Evolutionary conservation across 2,888 invertebrate species (phyloP), one percentile per base, ranked within the genome.

Genomic region (Stegophylla sp.): DNA sequence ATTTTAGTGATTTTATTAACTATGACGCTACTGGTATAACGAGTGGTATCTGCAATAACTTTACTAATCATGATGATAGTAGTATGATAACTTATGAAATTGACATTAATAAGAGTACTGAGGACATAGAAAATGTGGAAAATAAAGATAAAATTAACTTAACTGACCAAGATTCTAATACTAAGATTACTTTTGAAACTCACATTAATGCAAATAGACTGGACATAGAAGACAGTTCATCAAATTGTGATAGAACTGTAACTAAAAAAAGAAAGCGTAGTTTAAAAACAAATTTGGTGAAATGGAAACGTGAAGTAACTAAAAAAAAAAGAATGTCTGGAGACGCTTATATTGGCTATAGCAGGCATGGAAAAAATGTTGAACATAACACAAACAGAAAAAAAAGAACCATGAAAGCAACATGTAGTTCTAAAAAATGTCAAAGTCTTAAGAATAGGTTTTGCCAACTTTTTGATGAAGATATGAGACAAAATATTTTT

Each of bases 381-480:
- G 17, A 63, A n/a, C 34, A 63, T 63, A 15, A 28, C 7, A 34
- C 15, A 63, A 63, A 17, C 1, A 63, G 61, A 63, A 63, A 17
- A 17, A 28, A 63, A 63, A 63, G 61, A 63, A 34, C n/a, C n/a
- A 34, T 63, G 61, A 63, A 63, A 63, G 28, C 28, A 63, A 63
- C 28, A 63, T 63, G 61, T 63, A 63, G 61, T 63, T 63, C 61
- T 34, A 63, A 63, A 63, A 28, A 63, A 63, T 63, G 28, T 26
- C 17, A 34, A 34, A n/a, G n/a, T n/a, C 61, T 63, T 34, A 28
- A 63, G 34, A 63, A 59, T 26, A 59, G 23, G 26, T 63, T 63
- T 63, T 63, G 61, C 5, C 34, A 63, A 15, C 5, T 17, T 17
- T 63, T 63, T 63, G 17, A 63, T 63, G 61, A 63, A 34, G 34